Base-by-base conservation (phyloP, 2,888 invertebrate genomes). In the Baccha elongata region DNA sequence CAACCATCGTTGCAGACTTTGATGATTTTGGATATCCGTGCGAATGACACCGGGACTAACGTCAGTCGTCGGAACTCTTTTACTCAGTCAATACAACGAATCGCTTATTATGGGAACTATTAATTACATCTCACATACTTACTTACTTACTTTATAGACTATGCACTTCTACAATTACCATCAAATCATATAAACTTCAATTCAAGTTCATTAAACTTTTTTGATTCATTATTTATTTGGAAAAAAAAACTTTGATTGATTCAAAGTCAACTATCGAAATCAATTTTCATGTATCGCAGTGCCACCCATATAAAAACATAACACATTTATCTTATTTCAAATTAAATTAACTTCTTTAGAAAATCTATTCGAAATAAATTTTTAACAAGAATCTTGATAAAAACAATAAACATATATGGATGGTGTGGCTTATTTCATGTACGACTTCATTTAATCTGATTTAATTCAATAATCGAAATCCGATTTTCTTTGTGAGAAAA, bases 51-150 rank as follows among this genome's bases (percentile, higher is more conserved):
- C 64, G 53, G 42, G 42, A 21, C 35, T 26, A 5, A 50, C 11
- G 13, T 50, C 26, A 6, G 26, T 26, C 26, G 26, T 50, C 13
- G 46, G 23, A 48, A 44, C 55, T 48, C 42, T 69, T 60, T 55
- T 40, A 21, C 44, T 72, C n/a, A n/a, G 75, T 60, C 74, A 69
- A 29, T 32, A 10, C 10, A 64, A 42, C 50, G 58, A 69, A 8
- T 58, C 64, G 50, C 13, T 2, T 55, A 15, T 46, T 42, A 42
- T 26, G 37, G 10, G 37, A 13, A 19, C 32, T 21, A 55, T 58
- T 64, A 73, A 74, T 80, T 69, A 68, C 73, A 69, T 29, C 13
- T 32, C 32, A n/a, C n/a, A n/a, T n/a, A n/a, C n/a, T n/a, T n/a
- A n/a, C n/a, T n/a, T n/a, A n/a, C n/a, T n/a, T n/a, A n/a, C n/a